Evolutionary conservation across 1,140 invertebrate species (phyloP), one percentile per base, ranked within the genome.

Genomic region (Venturia canescens): DNA sequence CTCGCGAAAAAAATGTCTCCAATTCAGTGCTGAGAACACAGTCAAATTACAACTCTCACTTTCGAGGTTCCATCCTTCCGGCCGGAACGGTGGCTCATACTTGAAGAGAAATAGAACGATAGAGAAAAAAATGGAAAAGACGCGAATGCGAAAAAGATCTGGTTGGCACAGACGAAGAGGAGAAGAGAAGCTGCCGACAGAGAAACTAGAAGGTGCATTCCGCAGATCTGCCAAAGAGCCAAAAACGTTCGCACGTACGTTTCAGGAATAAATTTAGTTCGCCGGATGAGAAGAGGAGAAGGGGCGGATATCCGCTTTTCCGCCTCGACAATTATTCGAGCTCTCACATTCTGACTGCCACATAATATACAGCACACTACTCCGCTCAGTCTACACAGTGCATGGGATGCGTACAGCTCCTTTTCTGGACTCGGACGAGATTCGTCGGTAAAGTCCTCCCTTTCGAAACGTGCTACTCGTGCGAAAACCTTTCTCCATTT

Each of bases 281-380:
- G 9, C 60, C 74, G 79, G 81, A 81, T 79, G 82, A 79, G 72
- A 82, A 76, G 84, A 82, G 81, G 80, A 84, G 78, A 11, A 86
- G 84, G 88, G 86, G 88, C 87, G 86, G 88, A 84, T 86, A 87
- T 88, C 87, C 86, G 87, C 86, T 89, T 89, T 87, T 89, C 86
- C 87, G 82, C 84, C 76, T 86, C 76, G 84, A 83, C 86, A 77
- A 81, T 81, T 81, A 77, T 77, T 72, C 50, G 72, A 38, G 34
- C 71, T 44, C 69, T 72, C 66, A 34, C 74, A 76, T 18, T 60
- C 70, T 72, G 31, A 72, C 70, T 48, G 6, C 38, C 31, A 31
- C 38, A 66, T 66, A 66, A 66, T 66, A 66, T 27, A 66, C 23
- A 23, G 53, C 53, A n/a, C 13, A 44, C 38, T 44, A 44, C 38